phyloP scores from a whole-genome alignment of 2,888 invertebrate genomes.

The Glyphotaelius pellucidus region DNA sequence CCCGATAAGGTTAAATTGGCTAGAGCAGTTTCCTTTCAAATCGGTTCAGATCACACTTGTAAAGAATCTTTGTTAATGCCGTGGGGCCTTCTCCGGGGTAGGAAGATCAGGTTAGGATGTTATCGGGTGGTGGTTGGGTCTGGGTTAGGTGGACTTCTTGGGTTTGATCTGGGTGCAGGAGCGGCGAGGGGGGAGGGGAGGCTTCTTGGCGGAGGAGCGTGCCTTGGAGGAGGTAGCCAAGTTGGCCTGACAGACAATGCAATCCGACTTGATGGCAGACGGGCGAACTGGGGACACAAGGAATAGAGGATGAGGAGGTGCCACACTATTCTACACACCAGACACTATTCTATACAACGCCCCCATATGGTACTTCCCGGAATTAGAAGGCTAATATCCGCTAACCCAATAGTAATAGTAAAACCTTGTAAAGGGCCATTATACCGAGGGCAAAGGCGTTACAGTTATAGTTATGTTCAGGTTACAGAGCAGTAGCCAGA shows the following conservation, averaged over 20 bases:
- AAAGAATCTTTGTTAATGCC: neutral
- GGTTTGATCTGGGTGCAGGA: conserved; percentile 38
- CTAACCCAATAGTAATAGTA: too few species aligned
- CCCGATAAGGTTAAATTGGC: too few species aligned
- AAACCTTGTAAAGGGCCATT: too few species aligned
- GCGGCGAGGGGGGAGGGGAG: conserved; percentile 27
- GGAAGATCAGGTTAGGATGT: neutral
- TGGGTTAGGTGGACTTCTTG: conserved; percentile 45
- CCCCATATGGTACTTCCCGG: neutral
- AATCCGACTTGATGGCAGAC: conserved; percentile 44
- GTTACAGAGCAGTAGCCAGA: too few species aligned
- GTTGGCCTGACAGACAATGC: neutral
- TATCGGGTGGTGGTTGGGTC: neutral
- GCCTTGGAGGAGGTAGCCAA: neutral
- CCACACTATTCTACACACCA: neutral
- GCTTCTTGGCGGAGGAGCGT: neutral
- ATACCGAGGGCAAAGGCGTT: too few species aligned
- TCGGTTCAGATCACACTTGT: too few species aligned
- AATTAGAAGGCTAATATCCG: too few species aligned
- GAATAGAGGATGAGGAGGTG: neutral
- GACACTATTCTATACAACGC: neutral
- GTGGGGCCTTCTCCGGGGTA: neutral
- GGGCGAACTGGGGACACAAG: conserved; percentile 30
- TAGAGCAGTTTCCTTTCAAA: too few species aligned
- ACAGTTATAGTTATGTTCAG: too few species aligned